These are phyloP conservation scores for Leptinotarsa lineolata DNA, from an alignment of 1,140 invertebrate species.

Conservation along the genomic window DNA sequence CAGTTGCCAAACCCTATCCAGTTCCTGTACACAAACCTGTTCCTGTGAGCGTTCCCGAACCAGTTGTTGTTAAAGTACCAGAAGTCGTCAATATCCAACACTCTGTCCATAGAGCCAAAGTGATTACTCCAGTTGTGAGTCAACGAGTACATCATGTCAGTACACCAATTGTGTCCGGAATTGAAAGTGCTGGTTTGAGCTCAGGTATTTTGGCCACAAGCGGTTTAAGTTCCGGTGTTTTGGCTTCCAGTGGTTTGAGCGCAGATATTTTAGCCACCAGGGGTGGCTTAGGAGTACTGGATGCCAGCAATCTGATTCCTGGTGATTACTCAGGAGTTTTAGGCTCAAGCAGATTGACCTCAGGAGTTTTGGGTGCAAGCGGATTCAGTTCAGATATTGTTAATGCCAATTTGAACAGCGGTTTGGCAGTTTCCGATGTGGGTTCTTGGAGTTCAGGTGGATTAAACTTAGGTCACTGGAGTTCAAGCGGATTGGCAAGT, in stretches of 20 bases:
- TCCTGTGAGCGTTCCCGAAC: slow-evolving; percentile 43
- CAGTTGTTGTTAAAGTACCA: slow-evolving; percentile 41
- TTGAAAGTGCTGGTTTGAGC: neutral
- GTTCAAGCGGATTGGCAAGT: neutral
- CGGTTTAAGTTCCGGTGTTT: neutral
- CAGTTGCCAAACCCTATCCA: slow-evolving; percentile 47
- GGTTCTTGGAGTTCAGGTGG: neutral
- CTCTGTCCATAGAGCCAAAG: neutral
- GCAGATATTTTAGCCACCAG: too few relatives aligned
- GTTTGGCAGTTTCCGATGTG: neutral
- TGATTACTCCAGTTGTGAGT: neutral
- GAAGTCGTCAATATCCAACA: slow-evolving; percentile 22
- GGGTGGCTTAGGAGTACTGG: neutral
- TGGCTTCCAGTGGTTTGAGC: neutral
- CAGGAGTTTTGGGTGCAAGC: neutral
- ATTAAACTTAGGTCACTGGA: neutral
- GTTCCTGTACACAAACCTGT: slow-evolving; percentile 46
- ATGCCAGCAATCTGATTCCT: neutral
- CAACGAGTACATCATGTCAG: too few relatives aligned
- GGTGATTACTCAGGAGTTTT: neutral
- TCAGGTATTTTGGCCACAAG: neutral
- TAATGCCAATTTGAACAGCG: neutral
- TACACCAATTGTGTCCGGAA: neutral
- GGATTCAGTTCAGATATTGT: neutral
- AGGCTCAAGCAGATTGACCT: neutral